Evolutionary conservation across 2,888 invertebrate species (phyloP).

Genomic region (Pollenia labialis): DNA sequence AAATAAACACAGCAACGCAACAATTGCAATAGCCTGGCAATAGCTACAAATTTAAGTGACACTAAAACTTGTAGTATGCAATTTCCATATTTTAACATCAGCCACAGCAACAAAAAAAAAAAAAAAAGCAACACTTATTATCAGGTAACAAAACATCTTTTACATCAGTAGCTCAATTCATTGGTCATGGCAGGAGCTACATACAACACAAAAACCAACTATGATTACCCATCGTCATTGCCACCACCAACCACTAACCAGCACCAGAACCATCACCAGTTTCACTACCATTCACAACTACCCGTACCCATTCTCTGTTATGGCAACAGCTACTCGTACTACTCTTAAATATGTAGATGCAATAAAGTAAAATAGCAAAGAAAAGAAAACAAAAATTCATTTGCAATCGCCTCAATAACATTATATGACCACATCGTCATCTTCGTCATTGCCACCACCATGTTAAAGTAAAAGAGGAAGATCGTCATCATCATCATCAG

Average conservation of each 20-base stretch:
- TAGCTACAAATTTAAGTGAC: constrained; percentile 72
- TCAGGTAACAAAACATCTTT: constrained; percentile 70
- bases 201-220: constrained; percentile 43
- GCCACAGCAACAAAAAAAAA: constrained; percentile 25
- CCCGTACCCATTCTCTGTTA: constrained; percentile 12
- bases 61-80: constrained; percentile 70
- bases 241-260: constrained; percentile 54
- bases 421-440: constrained; percentile 56
- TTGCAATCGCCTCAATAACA: constrained; percentile 59
- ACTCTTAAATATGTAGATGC: constrained; percentile 25
- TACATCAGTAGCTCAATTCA: constrained; percentile 70
- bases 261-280: background rate
- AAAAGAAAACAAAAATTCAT: constrained; percentile 40
- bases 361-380: constrained; percentile 8
- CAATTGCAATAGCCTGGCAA: constrained; percentile 41
- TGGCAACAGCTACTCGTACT: constrained; percentile 49
- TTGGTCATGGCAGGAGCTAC: constrained; percentile 58
- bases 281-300: too few species aligned
- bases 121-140: constrained; percentile 63
- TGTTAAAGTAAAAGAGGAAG: constrained; percentile 35
- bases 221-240: constrained; percentile 69
- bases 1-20: constrained; percentile 13
- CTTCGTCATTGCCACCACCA: constrained; percentile 59
- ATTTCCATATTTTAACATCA: constrained; percentile 72
- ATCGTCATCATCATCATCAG: constrained; percentile 45